Base-by-base conservation (phyloP, 1,140 invertebrate species). In the Drosophila sulfurigaster region DNA sequence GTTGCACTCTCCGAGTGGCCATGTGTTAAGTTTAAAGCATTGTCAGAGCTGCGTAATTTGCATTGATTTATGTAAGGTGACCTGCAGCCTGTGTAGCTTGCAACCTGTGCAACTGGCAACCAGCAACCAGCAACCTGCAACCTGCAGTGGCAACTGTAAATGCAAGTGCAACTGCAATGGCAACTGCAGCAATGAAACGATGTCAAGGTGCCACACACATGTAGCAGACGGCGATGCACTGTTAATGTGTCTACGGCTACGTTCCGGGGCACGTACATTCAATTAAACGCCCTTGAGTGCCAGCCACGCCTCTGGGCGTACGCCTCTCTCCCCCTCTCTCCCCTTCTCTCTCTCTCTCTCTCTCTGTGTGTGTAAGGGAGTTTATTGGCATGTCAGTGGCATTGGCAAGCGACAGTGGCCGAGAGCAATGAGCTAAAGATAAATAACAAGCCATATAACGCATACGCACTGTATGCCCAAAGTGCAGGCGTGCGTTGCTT, bases 361-460 rank as follows among this genome's bases (percentile, higher is more conserved):
- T 25, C 28, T 43, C 45, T 54, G 38, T 25, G 52, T 68, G 45
- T 62, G 41, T 56, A 58, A 28, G 41, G 28, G 69, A 78, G 83
- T 87, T 83, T 87, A 87, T 87, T 87, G 83, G 80, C 83, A 82
- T 81, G 66, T 51, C 78, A 74, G 46, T 59, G 77, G 15, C 66
- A 63, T 45, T 54, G 30, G 13, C 48, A 62, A 48, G 54, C 46
- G 20, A 57, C 32, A 63, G 30, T 54, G 69, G 46, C 66, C 66
- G 58, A 49, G 75, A 78, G 82, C 82, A 86, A 85, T 86, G 82
- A 86, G 82, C 82, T 75, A 78, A 82, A 87, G 83, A 89, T 88
- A 88, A 88, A 88, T 88, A 88, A 83, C 83, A 88, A 81, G 85
- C 85, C 83, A 78, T 88, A 89, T 89, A 89, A 81, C 85, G 81